Evolutionary conservation across 2,113 vertebrate species (phyloP).

Genomic region (Glaucidium brasilianum): DNA sequence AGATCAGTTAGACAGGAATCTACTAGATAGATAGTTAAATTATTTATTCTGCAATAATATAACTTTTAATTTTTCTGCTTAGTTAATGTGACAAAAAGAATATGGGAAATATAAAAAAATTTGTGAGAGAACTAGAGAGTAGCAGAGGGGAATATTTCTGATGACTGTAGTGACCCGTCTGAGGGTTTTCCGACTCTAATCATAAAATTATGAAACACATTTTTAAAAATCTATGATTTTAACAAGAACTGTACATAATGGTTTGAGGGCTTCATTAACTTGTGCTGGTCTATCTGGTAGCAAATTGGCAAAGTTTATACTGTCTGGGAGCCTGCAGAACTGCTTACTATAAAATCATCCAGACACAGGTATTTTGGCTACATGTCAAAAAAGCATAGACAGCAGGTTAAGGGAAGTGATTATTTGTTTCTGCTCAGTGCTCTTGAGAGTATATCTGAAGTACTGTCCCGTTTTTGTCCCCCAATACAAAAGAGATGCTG

Average conservation of each 20-base stretch:
- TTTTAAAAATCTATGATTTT: neutral
- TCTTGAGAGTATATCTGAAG: neutral
- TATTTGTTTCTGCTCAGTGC: neutral
- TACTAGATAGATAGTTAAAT: neutral
- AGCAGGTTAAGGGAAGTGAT: neutral
- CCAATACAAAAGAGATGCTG: neutral
- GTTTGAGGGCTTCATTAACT: neutral
- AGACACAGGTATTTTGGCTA: neutral
- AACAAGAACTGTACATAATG: neutral
- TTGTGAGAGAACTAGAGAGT: no score
- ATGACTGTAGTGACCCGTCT: neutral
- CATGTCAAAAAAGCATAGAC: neutral
- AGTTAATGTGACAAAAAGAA: neutral
- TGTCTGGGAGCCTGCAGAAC: neutral
- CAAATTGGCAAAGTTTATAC: neutral
- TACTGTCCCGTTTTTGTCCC: neutral
- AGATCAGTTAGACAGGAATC: neutral
- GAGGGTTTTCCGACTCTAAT: neutral
- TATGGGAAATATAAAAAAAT: neutral
- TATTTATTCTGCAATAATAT: neutral
- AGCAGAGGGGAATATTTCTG: neutral
- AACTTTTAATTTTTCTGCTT: neutral
- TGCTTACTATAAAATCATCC: neutral
- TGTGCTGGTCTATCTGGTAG: neutral
- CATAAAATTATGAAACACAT: neutral